phyloP scores from a whole-genome alignment of 1,140 invertebrate genomes.

The Mya arenaria region DNA sequence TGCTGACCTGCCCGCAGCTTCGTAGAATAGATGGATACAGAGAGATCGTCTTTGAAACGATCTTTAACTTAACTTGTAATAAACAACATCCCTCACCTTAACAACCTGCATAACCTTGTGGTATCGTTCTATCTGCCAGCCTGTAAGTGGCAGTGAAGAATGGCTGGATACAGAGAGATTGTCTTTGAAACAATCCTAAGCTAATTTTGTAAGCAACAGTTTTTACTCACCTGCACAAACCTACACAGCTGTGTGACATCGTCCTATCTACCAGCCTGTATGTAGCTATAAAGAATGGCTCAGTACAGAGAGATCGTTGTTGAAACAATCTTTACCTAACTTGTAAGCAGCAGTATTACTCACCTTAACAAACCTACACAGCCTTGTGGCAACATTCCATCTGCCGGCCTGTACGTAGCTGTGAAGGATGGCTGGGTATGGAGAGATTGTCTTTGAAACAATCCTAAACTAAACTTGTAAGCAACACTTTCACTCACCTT shows the following conservation, averaged over 20 bases:
- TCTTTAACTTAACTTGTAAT: too few relatives aligned
- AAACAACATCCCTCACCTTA: constrained; percentile 84
- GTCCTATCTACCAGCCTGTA: too few relatives aligned
- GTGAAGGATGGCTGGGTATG: constrained; percentile 87
- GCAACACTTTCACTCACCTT: constrained; percentile 84
- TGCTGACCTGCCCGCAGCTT: constrained; percentile 85
- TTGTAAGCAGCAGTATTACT: too few relatives aligned
- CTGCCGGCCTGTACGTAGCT: constrained; percentile 84
- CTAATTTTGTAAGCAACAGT: too few relatives aligned
- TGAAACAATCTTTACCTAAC: too few relatives aligned
- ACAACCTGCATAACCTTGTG: constrained; percentile 88
- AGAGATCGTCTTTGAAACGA: too few relatives aligned
- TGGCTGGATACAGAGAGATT: constrained; percentile 86
- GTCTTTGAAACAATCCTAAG: constrained; percentile 85
- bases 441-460: too few relatives aligned
- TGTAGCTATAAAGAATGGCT: too few relatives aligned
- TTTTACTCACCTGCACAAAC: too few relatives aligned
- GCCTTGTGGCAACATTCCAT: constrained; percentile 89
- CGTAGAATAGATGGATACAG: constrained; percentile 87
- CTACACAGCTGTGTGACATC: too few relatives aligned
- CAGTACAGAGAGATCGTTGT: too few relatives aligned
- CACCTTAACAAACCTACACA: constrained; percentile 90
- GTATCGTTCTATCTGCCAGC: constrained; percentile 89
- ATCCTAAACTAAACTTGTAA: too few relatives aligned
- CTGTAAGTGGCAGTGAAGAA: constrained; percentile 85